These are phyloP conservation scores for Tachyglossus aculeatus DNA, from an alignment of 2,797 vertebrate species.

Conservation along the genomic window DNA sequence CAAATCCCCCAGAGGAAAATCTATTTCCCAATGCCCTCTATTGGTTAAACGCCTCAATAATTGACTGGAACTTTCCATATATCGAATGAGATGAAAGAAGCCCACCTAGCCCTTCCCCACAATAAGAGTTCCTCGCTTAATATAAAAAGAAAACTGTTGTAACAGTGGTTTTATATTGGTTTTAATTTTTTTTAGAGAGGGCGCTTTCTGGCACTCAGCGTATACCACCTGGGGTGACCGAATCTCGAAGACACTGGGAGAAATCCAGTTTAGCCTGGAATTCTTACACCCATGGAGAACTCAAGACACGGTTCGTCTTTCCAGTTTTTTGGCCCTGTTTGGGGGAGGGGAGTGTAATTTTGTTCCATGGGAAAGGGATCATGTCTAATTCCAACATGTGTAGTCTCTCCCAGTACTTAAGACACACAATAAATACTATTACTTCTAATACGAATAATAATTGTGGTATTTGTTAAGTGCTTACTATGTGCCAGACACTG, in stretches of 20 bases:
- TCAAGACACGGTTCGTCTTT: conserved; percentile 55
- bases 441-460: too few species aligned
- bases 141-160: background rate
- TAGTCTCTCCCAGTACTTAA: background rate
- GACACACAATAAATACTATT: background rate
- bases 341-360: background rate
- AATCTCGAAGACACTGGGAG: conserved; percentile 42
- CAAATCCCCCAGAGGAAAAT: too few species aligned
- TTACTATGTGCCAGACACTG: background rate
- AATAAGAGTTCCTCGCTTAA: background rate
- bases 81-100: background rate
- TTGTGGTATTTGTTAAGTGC: background rate
- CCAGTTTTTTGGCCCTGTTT: background rate
- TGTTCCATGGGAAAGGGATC: background rate
- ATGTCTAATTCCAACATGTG: background rate
- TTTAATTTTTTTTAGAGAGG: conserved; percentile 34
- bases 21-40: too few species aligned
- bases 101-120: background rate
- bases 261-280: conserved; percentile 51
- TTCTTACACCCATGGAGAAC: conserved; percentile 36
- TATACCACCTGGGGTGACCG: background rate
- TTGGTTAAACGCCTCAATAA: too few species aligned
- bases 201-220: conserved; percentile 21
- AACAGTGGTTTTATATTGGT: background rate
- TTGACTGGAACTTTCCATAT: rapidly evolving